Conservation (phyloP, 2,113 vertebrate species). For the Platysternon megacephalum region DNA sequence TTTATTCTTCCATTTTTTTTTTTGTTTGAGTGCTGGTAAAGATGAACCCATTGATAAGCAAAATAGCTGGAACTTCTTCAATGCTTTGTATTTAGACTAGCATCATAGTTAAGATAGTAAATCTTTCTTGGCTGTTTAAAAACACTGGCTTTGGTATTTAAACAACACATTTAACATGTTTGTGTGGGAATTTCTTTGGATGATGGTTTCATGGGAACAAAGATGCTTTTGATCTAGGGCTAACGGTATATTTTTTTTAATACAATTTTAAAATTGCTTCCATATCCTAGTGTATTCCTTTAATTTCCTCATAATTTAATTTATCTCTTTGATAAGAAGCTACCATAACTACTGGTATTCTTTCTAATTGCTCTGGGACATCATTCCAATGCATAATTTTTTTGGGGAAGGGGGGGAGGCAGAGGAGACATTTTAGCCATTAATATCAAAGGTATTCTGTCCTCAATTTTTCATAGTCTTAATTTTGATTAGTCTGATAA, state of each 20-base stretch:
- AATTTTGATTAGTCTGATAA: neutral
- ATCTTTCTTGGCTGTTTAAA: neutral
- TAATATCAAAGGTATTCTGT: neutral
- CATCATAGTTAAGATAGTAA: neutral
- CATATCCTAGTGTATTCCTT: neutral
- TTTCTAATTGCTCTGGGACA: neutral
- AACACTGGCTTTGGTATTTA: neutral
- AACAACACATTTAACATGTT: neutral
- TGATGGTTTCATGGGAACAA: neutral
- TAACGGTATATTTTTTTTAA: neutral
- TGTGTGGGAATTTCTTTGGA: neutral
- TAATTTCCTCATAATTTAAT: neutral
- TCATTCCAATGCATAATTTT: neutral
- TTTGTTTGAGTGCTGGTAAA: neutral
- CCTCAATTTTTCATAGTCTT: neutral
- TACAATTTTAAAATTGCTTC: neutral
- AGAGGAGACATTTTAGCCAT: neutral
- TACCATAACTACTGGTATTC: neutral
- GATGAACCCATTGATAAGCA: neutral
- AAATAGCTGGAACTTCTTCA: neutral
- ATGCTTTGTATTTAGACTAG: neutral
- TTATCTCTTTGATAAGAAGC: neutral
- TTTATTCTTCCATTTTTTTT: neutral
- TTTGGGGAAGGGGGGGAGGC: neutral
- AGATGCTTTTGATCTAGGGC: neutral